Base-by-base conservation (phyloP, 1,140 invertebrate species). In the Lucilia sericata region DNA sequence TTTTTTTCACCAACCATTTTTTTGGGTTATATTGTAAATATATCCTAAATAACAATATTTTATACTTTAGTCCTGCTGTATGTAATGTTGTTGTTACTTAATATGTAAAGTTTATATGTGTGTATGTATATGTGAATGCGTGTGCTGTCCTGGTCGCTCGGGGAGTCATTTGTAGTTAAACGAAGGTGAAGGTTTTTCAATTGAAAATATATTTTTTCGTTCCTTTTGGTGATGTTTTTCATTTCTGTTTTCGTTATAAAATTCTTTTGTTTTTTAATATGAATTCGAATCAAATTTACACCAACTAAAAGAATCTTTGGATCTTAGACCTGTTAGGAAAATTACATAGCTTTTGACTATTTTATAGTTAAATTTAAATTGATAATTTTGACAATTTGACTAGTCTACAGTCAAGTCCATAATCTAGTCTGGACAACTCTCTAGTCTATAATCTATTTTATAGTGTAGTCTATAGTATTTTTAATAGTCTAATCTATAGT, bases 121-220 rank as follows among this genome's bases (percentile, higher is more conserved):
- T 83, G 75, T 74, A 34, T 85, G 83, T 87, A 84, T 87, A 84
- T 82, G 65, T 85, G 85, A 85, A 85, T 86, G 87, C 85, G 85
- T 87, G 85, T 87, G 85, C 14, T 2, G 51, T 78, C 84, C 82
- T 74, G 86, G 89, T 87, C 89, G 89, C 89, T 90, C 78, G 85
- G 88, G 89, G 89, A 88, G 89, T 90, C 88, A 90, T 90, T 90
- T 90, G 89, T 88, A 88, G n/a, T 70, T 88, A 87, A 90, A 84
- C 86, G 88, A 88, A 90, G 89, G 88, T 90, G 89, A 90, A 90
- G 88, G 88, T 90, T 90, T 90, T 90, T 89, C 89, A 86, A 90
- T 88, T 88, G 65, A 25, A 70, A 21, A 60, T 70, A 8, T 70
- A 5, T 70, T 70, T 70, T 70, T 65, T 70, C 19, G 17, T 19